Percentiles rank a stretch among this genome's conserved stretches.
Conservation (phyloP, 1,140 invertebrate species). For the Himalopsyche phryganea region DNA sequence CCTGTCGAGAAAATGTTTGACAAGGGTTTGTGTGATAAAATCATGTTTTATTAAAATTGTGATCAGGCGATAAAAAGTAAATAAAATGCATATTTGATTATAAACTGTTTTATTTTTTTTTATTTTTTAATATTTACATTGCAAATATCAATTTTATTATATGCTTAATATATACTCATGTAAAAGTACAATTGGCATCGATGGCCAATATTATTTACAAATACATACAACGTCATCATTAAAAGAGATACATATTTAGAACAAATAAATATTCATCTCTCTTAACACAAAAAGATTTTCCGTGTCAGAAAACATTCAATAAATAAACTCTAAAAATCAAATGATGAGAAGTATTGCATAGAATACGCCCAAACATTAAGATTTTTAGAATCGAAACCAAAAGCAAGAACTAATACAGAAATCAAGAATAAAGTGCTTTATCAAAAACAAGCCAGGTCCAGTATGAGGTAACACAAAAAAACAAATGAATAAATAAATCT, state of each 20-base stretch:
- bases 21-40: no score
- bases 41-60: no score
- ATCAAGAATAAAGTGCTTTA: no score
- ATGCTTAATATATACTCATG: background rate
- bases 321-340: background rate
- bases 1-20: no score
- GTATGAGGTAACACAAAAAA: no score
- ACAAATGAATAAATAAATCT: no score
- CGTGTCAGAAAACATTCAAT: background rate
- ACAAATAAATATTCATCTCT: no score
- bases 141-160: slow-evolving; percentile 4
- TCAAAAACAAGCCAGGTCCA: no score
- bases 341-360: background rate
- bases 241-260: background rate
- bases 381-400: no score
- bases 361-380: no score
- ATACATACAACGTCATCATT: background rate
- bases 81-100: background rate
- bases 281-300: background rate
- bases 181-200: background rate
- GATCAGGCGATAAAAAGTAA: no score
- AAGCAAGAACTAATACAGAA: no score
- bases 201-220: background rate
- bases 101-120: slow-evolving; percentile 2
- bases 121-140: slow-evolving; percentile 9